Evolutionary conservation across 2,797 vertebrate genomes (phyloP), one percentile per base, ranked within the genome.

Genomic region (Coluber constrictor): DNA sequence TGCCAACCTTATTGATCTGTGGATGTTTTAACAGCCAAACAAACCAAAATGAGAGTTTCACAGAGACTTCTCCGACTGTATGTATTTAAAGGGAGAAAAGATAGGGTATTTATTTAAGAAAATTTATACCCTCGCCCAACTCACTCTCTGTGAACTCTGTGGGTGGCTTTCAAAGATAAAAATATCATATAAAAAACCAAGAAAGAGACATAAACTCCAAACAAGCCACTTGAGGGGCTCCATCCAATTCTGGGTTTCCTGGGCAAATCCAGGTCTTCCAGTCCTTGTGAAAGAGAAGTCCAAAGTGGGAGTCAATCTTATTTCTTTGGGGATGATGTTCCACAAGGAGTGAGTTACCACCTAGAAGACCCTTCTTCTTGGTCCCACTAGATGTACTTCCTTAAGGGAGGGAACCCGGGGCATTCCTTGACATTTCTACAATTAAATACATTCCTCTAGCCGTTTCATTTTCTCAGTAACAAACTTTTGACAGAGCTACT

Each of bases 81-180:
- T 79, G 70, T 43, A 43, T 79, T 79, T 23, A 43, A 79, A 79
- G 32, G n/a, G 66, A 1, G 27, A 4, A 29, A 13, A 29, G 63
- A 66, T n/a, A 66, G 16, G 66, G 16, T 74, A 74, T 37, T 63
- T 63, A 63, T 66, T 66, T 66, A 66, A 66, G 12, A 13, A n/a
- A 66, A 29, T n/a, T 5, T 66, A 66, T 66, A 63, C 4, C 0
- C 27, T 11, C 1, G 4, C 61, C 61, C 61, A 63, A 13, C 27
- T 63, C 27, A 5, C 12, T 4, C 1, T 66, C 11, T 0, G 4
- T 61, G 12, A 66, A 66, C 12, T n/a, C 12, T n/a, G 0, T 1
- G 59, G 59, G 59, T 60, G 59, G 59, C 9, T 60, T 60, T 60
- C 23, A 60, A 60, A 60, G 59, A n/a, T 66, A 66, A 66, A 66